Base-by-base conservation (phyloP, 2,797 vertebrate species). In the Philypnodon macrostomus region DNA sequence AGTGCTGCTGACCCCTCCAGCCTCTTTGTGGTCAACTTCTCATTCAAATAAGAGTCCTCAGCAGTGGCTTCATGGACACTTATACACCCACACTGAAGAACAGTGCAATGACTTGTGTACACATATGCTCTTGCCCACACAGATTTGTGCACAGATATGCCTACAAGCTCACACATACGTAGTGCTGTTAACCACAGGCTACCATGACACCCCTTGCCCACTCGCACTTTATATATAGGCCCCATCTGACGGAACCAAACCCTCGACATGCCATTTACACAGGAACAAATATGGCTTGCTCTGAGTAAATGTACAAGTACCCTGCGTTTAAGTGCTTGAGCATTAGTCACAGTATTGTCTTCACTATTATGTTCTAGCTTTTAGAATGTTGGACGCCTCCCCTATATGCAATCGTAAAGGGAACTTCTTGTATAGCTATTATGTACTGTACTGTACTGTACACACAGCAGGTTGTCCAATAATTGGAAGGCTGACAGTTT, bases 141-240 rank as follows among this genome's bases (percentile, higher is more conserved):
- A 74, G 15, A 16, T 21, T 51, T n/a, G 15, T 51, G 2, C 7
- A 37, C 8, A 32, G 36, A 62, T n/a, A n/a, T n/a, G n/a, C n/a
- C 1, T 31, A 51, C 47, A 59, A 27, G 34, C 61, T 26, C 39
- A 60, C 42, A 59, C 39, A 60, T 40, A 59, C 46, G 29, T 21
- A 47, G 12, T 32, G n/a, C n/a, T n/a, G 30, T 38, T 58, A 63
- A 58, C 53, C 59, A 69, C 47, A 63, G 21, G 31, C 53, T 67
- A 27, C 54, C 59, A 58, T 69, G 38, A 58, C 63, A 62, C 52
- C 4, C 33, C 11, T 17, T 62, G 51, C 70, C 68, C 55, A 79
- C 65, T 60, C 61, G 52, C 33, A 9, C 32, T 51, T 62, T 73
- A 77, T 63, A 58, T 60, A 63, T 53, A 68, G 56, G 16, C 3